These are phyloP conservation scores for Lepidostoma basale DNA, from an alignment of 1,140 invertebrate species.

Conservation along the genomic window DNA sequence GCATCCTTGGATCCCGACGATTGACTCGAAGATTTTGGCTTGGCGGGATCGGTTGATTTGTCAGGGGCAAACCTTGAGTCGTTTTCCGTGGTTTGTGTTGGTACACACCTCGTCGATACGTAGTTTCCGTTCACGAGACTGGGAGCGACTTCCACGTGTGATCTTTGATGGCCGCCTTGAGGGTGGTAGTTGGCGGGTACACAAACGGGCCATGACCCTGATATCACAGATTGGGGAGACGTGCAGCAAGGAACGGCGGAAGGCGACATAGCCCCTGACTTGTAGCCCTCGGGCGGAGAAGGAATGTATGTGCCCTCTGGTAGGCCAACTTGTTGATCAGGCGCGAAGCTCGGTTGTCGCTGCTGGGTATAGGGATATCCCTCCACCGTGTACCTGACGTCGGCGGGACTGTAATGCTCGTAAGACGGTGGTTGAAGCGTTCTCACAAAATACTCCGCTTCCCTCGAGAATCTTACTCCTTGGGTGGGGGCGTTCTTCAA, in stretches of 20 bases:
- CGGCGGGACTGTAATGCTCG: constrained; percentile 63
- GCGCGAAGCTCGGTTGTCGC: constrained; percentile 53
- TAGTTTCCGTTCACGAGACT: constrained; percentile 45
- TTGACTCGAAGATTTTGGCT: constrained; percentile 54
- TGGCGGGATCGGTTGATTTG: constrained; percentile 49
- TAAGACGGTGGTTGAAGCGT: constrained; percentile 53
- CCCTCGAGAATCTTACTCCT: constrained; percentile 67
- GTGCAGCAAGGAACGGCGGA: constrained; percentile 47
- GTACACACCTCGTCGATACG: constrained; percentile 58
- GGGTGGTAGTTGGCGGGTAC: constrained; percentile 44
- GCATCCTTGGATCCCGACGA: constrained; percentile 58
- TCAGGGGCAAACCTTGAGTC: constrained; percentile 51
- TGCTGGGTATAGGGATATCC: constrained; percentile 70
- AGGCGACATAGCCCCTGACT: constrained; percentile 56
- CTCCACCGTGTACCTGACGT: constrained; percentile 77
- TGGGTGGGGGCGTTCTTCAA: constrained; percentile 66
- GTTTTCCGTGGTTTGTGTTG: constrained; percentile 63
- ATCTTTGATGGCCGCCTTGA: constrained; percentile 36
- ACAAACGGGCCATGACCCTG: constrained; percentile 29
- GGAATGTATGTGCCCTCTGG: constrained; percentile 68
- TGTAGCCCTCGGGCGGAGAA: constrained; percentile 72
- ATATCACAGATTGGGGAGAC: constrained; percentile 44
- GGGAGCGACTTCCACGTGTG: constrained; percentile 45
- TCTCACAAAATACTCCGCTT: constrained; percentile 66
- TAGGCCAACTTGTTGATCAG: constrained; percentile 56